Base-by-base conservation (phyloP, 2,888 invertebrate species). In the Torymus texanus region DNA sequence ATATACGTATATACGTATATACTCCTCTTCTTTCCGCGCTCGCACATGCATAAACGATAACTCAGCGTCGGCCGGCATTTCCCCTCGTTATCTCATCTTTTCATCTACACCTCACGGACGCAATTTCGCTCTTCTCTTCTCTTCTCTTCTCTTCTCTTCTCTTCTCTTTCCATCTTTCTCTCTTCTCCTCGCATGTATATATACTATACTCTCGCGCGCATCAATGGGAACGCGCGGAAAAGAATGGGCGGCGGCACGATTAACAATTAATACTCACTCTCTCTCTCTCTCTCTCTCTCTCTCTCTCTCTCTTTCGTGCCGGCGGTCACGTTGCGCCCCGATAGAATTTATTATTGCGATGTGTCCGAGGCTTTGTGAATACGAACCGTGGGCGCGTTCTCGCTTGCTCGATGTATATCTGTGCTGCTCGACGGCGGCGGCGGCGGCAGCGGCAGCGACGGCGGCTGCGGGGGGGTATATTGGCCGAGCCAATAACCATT, bases 401-500 rank as follows among this genome's bases (percentile, higher is more conserved):
- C 3, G 55, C 59, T 70, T 71, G 61, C 79, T n/a, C n/a, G 77
- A 82, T 83, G 77, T 82, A 81, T 84, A 82, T 84, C 82, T 85
- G 84, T 84, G 24, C 24, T 24, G n/a, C n/a, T n/a, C n/a, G n/a
- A n/a, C n/a, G n/a, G n/a, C n/a, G n/a, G n/a, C n/a, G n/a, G n/a
- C n/a, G n/a, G n/a, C n/a, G n/a, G n/a, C n/a, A n/a, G n/a, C n/a
- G n/a, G n/a, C n/a, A n/a, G n/a, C 24, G 24, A 3, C 24, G 24
- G 24, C 24, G 29, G 29, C 29, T 3, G 29, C 29, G 29, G 29
- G 29, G 29, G 29, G 85, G 85, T 24, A 83, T 86, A 88, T 87
- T 83, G 82, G 29, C 29, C 87, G 82, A 86, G 84, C 87, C 87
- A 88, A 88, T 88, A 88, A 87, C 85, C 87, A 88, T 89, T 87